Conservation (phyloP, 1,140 invertebrate genomes). For the Pachypsylla venusta region DNA sequence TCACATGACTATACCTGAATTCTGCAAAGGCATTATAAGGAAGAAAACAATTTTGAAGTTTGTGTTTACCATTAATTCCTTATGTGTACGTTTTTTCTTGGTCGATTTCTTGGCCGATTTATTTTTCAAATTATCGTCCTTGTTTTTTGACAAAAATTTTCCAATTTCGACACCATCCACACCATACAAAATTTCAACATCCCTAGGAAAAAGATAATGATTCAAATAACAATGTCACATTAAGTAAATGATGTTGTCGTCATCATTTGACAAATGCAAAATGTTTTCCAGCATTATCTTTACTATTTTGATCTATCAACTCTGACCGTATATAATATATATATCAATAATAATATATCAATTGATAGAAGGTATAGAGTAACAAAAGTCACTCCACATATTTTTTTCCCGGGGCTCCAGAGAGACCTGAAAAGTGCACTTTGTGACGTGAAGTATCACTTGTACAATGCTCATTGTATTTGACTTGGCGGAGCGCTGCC, state of each 20-base stretch:
- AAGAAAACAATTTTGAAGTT: not conserved
- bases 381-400: no score
- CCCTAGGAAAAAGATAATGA: not conserved
- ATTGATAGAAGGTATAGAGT: no score
- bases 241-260: not conserved
- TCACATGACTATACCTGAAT: no score
- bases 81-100: not conserved
- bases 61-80: not conserved
- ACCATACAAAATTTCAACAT: constrained; percentile 4
- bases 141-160: not conserved
- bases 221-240: not conserved
- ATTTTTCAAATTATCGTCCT: not conserved
- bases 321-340: not conserved
- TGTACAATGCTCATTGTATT: no score
- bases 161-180: not conserved
- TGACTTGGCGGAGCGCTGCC: no score
- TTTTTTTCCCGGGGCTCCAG: no score
- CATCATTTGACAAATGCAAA: not conserved
- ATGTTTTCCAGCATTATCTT: not conserved
- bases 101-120: not conserved
- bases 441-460: no score
- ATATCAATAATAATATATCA: not conserved
- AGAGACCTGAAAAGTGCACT: no score
- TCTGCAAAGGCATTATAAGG: no score
- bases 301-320: not conserved